phyloP scores from a whole-genome alignment of 1,140 invertebrate species.

The Diorhabda elongata region DNA sequence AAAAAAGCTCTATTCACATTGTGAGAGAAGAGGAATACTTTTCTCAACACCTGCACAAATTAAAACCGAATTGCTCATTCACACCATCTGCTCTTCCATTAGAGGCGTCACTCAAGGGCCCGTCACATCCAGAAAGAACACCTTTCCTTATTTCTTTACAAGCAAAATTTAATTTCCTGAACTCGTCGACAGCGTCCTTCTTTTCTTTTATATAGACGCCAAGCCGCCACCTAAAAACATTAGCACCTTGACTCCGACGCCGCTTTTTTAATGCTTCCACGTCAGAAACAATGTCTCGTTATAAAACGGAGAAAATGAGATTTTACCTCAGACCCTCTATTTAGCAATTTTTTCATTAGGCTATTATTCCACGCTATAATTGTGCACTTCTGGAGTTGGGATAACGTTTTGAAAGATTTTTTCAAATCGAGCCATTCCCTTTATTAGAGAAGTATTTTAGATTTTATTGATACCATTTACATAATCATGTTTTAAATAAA shows the following conservation, averaged over 20 bases:
- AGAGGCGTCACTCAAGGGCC: constrained; percentile 41
- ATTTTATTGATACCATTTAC: neutral
- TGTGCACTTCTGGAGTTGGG: neutral
- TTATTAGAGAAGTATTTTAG: neutral
- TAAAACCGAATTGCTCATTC: constrained; percentile 49
- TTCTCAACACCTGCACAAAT: constrained; percentile 46
- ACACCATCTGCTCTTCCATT: constrained; percentile 48
- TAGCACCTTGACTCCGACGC: constrained; percentile 43
- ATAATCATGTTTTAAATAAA: no score
- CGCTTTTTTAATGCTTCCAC: constrained; percentile 36
- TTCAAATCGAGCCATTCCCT: neutral
- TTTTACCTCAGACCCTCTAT: constrained; percentile 27
- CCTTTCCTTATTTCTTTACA: constrained; percentile 47
- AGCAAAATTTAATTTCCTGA: constrained; percentile 50
- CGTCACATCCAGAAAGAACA: constrained; percentile 45
- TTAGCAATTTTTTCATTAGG: constrained; percentile 27
- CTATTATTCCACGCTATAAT: constrained; percentile 19
- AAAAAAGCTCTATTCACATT: constrained; percentile 18
- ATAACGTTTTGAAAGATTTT: neutral
- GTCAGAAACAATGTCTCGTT: constrained; percentile 43
- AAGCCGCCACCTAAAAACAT: constrained; percentile 43
- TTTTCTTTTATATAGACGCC: constrained; percentile 33
- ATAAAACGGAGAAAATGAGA: constrained; percentile 36
- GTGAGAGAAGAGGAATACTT: constrained; percentile 18
- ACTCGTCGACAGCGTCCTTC: constrained; percentile 32